Percentiles rank a stretch among this genome's conserved stretches.
Conservation (phyloP, 2,888 invertebrate genomes). For the Polyploca ridens region DNA sequence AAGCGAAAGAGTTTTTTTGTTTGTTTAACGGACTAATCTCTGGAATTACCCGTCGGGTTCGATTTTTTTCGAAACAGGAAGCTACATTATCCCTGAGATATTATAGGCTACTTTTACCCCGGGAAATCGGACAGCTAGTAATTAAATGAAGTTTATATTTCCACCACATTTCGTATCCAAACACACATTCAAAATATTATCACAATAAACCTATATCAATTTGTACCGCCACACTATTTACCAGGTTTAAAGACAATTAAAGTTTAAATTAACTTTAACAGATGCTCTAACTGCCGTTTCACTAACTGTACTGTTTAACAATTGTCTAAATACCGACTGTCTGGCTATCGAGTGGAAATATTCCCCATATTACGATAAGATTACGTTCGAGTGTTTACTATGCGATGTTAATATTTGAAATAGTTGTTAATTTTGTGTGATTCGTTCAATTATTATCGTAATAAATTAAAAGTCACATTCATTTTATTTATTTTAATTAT, state of each 20-base stretch:
- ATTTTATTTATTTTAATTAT: too few species aligned
- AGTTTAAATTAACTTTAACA: neutral
- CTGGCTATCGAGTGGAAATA: constrained; percentile 31
- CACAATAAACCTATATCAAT: too few species aligned
- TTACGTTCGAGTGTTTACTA: neutral
- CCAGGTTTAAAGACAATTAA: neutral
- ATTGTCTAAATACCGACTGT: constrained; percentile 18
- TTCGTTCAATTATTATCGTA: too few species aligned
- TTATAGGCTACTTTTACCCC: too few species aligned
- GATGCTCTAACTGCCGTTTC: neutral
- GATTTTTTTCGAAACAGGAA: too few species aligned
- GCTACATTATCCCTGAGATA: too few species aligned
- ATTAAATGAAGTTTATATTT: neutral
- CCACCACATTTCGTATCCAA: neutral
- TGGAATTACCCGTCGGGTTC: too few species aligned
- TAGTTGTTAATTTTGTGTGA: neutral
- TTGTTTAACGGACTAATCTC: too few species aligned
- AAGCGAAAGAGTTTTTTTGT: too few species aligned
- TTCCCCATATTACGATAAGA: constrained; percentile 20
- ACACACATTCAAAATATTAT: neutral
- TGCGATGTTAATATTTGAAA: neutral
- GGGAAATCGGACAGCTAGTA: too few species aligned
- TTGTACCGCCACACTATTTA: neutral
- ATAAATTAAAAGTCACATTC: too few species aligned
- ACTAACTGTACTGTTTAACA: constrained; percentile 18